These are phyloP conservation scores for Helogale parvula DNA, from an alignment of 2,113 vertebrate genomes.

Conservation along the genomic window DNA sequence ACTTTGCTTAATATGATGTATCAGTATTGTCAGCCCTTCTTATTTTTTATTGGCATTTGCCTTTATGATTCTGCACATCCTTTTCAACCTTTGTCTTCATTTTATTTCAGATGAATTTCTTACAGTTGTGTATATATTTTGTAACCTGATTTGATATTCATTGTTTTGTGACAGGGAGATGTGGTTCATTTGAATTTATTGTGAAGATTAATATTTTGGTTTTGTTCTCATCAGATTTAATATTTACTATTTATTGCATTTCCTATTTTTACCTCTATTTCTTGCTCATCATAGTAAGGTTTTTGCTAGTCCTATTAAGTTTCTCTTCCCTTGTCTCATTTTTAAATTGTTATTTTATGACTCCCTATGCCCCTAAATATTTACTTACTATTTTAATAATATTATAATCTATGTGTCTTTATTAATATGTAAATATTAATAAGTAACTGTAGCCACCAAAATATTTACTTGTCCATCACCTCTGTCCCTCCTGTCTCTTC, in stretches of 20 bases:
- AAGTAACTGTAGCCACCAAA: background rate
- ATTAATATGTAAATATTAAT: background rate
- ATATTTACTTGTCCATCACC: background rate
- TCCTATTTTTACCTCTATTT: background rate
- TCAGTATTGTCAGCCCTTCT: background rate
- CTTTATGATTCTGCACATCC: background rate
- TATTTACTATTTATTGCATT: background rate
- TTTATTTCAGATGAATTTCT: background rate
- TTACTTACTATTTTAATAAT: background rate
- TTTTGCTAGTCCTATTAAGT: background rate
- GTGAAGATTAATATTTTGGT: background rate
- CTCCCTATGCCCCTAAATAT: background rate
- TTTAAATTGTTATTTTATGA: constrained; percentile 18
- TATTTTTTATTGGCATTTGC: background rate
- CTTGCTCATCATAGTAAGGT: background rate
- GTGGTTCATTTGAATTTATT: constrained; percentile 8
- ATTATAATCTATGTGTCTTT: background rate
- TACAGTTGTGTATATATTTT: background rate
- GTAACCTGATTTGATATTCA: background rate
- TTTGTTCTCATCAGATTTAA: background rate
- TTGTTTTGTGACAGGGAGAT: background rate
- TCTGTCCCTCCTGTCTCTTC: rapidly evolving
- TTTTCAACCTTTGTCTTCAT: background rate
- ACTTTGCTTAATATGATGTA: background rate
- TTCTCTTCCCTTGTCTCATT: background rate